Evolutionary conservation across 2,113 vertebrate genomes (phyloP), one percentile per base, ranked within the genome.

Genomic region (Lanius collurio): DNA sequence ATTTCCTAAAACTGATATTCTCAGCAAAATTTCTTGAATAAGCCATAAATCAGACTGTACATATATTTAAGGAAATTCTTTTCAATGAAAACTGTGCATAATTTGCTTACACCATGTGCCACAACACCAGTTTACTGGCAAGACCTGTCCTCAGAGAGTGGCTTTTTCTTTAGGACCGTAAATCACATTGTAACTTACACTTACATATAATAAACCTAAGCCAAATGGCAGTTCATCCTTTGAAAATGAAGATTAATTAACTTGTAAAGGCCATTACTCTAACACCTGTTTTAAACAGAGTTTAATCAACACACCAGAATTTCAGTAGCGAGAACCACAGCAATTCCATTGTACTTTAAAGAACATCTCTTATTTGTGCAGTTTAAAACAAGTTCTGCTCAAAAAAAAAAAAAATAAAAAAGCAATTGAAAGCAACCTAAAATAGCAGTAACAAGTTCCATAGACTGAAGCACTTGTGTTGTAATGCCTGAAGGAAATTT

Each of bases 231-330:
- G 56, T 70, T 91, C 78, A 81, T 93, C 88, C 82, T 86, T 63
- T 89, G 76, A 91, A 97, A 94, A 97, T 85, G 50, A 97, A 97
- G 94, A 97, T 92, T 94, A 96, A 97, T 69, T 75, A 96, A 90
- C 64, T 93, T 87, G 57, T 76, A 77, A 95, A 84, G 71, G 67
- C 73, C 35, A 55, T 87, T 92, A 71, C 41, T 94, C 80, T 90
- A 96, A 95, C 87, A 96, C 90, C 85, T 97, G 53, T 69, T 95
- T 97, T 97, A 96, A 97, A 97, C 91, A 70, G 80, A 80, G 90
- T 86, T 96, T 86, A 84, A 96, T 96, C 96, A 93, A 94, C 81
- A 94, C 49, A 94, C 12, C 65, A 91, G 82, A 84, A 96, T 94
- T 96, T 93, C 91, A 90, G 90, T 64, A 95, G 94, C 19, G 21